Evolutionary conservation across 1,140 invertebrate species (phyloP), one percentile per base, ranked within the genome.

Genomic region (Akabosia matsudoensis): DNA sequence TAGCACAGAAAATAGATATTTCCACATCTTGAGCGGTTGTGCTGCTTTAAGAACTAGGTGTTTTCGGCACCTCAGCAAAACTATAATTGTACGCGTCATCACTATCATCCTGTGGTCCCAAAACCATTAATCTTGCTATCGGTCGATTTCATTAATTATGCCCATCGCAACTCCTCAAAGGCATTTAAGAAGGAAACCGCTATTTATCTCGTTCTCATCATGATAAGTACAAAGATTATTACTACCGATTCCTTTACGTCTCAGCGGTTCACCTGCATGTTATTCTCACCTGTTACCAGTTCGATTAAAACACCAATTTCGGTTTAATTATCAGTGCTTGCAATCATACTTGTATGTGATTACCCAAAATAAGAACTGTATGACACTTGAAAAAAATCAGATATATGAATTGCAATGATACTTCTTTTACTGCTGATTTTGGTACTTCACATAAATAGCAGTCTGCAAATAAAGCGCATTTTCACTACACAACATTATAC

Each of bases 51-150:
- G 14, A 61, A 61, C 13, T 61, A 22, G 7, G 54, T 7, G 24
- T 31, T 76, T 61, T 76, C 74, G 74, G 74, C 74, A 76, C 74
- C 67, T 76, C 74, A 37, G 13, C 54, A 61, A 24, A 61, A 76
- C 70, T 64, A 67, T 28, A 76, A 76, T 76, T 64, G 31, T 33
- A 70, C 67, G 37, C 74, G 71, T 76, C 74, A 71, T 71, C 74
- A 37, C 67, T 67, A 71, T 76, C 74, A 14, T 70, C 45, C 33
- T 70, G 67, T 76, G 33, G 74, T 52, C 67, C 67, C 56, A 75
- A 45, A 71, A 76, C 67, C 74, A 76, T 76, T 76, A 76, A 76
- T 76, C 70, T 70, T 34, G 16, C 7, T 30, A 70, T 26, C 67
- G 24, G 54, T 16, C 14, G 54, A 24, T 61, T 61, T 61, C 54